These are phyloP conservation scores for Harpagifer antarcticus DNA, from an alignment of 2,797 vertebrate genomes.

Conservation along the genomic window DNA sequence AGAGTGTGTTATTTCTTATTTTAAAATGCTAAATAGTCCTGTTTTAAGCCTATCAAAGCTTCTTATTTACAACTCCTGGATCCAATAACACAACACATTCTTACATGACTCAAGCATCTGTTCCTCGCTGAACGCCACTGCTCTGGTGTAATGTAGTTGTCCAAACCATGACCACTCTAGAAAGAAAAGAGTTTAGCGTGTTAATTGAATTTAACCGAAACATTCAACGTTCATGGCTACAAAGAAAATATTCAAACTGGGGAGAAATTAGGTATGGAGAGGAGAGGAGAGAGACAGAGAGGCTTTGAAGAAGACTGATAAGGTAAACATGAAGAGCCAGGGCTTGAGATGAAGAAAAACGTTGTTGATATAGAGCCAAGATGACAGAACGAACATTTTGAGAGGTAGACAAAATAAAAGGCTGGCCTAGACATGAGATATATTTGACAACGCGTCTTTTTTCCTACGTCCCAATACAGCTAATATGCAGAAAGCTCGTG, in stretches of 20 bases:
- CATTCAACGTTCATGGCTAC: conserved; percentile 1
- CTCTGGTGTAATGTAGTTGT: conserved; percentile 81
- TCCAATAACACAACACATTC: conserved; percentile 6
- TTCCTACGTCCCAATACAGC: conserved; percentile 12
- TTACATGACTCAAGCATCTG: conserved; percentile 64
- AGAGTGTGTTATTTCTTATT: background rate
- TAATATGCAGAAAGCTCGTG: background rate
- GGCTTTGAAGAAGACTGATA: conserved; percentile 17
- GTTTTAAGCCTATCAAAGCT: background rate
- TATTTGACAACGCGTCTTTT: conserved; percentile 30
- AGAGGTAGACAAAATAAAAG: conserved; percentile 32
- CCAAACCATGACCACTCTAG: conserved; percentile 55
- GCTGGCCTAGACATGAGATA: conserved; percentile 27
- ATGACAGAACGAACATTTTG: conserved; percentile 18
- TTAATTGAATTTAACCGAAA: conserved; percentile 30
- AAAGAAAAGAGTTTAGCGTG: conserved; percentile 12
- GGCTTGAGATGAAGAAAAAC: background rate
- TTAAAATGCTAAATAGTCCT: background rate
- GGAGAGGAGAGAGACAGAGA: background rate
- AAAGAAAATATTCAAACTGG: background rate
- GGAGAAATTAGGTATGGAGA: conserved; percentile 5
- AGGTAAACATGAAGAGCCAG: background rate
- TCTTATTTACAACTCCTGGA: conserved; percentile 3
- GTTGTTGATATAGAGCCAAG: conserved; percentile 6
- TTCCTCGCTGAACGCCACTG: conserved; percentile 71